phyloP scores from a whole-genome alignment of 2,797 vertebrate species.

The Tokudaia muenninki region DNA sequence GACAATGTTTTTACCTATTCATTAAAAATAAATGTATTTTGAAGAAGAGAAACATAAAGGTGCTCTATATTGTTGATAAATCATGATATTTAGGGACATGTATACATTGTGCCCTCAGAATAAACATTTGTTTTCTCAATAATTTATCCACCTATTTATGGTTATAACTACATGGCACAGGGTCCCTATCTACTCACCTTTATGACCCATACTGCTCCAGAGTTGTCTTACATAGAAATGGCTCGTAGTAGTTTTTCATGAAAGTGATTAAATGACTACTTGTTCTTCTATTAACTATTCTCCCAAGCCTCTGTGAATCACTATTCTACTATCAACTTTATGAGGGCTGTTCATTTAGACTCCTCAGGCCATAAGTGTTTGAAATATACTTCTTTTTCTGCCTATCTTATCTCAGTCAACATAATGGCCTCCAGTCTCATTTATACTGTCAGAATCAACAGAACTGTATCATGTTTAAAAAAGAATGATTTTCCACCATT shows the following conservation, averaged over 20 bases:
- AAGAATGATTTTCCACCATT: not conserved
- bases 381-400: not conserved
- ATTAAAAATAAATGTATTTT: not conserved
- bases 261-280: not conserved
- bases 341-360: not conserved
- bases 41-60: no score
- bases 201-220: not conserved
- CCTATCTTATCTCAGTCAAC: not conserved
- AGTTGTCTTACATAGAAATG: not conserved
- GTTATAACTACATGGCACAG: no score
- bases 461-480: not conserved
- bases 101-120: not conserved
- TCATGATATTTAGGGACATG: not conserved
- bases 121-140: not conserved
- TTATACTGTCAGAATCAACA: not conserved
- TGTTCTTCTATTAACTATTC: not conserved
- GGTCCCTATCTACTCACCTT: not conserved
- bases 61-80: not conserved
- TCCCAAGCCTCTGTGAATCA: not conserved
- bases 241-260: not conserved
- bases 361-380: not conserved
- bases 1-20: not conserved
- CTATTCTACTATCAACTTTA: not conserved
- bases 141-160: not conserved
- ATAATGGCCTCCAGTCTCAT: not conserved